Percentiles rank a stretch among this genome's conserved stretches.
Conservation (phyloP, 1,140 invertebrate genomes). For the Caerostris darwini region DNA sequence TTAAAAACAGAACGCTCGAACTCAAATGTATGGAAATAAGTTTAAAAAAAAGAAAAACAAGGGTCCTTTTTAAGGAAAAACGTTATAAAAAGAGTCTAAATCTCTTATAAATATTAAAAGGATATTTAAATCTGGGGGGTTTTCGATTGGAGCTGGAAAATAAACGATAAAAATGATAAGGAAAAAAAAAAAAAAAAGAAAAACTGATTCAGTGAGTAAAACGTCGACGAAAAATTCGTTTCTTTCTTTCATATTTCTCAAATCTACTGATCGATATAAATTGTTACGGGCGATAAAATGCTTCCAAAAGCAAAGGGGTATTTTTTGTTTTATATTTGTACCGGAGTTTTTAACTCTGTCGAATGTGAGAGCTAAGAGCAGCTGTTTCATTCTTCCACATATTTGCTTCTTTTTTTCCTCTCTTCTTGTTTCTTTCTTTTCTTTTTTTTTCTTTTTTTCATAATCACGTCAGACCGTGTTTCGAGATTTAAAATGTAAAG, state of each 20-base stretch:
- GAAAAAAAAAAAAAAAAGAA: neutral
- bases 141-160: slow-evolving; percentile 41
- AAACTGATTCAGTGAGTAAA: slow-evolving; percentile 33
- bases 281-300: slow-evolving; percentile 66
- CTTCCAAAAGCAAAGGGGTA: slow-evolving; percentile 1
- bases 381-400: neutral
- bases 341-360: slow-evolving; percentile 49
- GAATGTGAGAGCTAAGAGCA: slow-evolving; percentile 20
- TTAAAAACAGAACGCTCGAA: slow-evolving; percentile 20
- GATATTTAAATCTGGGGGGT: slow-evolving; percentile 38
- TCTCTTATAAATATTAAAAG: slow-evolving; percentile 66
- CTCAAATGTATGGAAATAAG: slow-evolving; percentile 6
- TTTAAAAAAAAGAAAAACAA: slow-evolving; percentile 5
- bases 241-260: slow-evolving; percentile 44
- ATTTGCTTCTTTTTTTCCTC: too few relatives aligned
- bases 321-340: neutral
- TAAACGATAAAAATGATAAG: slow-evolving; percentile 46
- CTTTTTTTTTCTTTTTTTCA: neutral
- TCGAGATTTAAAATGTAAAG: slow-evolving; percentile 19
- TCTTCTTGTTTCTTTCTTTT: neutral
- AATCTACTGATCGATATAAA: slow-evolving; percentile 57
- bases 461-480: neutral
- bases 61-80: neutral
- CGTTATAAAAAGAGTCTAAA: slow-evolving; percentile 11
- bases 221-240: slow-evolving; percentile 29